These are phyloP conservation scores for Microhierax caerulescens DNA, from an alignment of 2,797 vertebrate species.

Conservation along the genomic window DNA sequence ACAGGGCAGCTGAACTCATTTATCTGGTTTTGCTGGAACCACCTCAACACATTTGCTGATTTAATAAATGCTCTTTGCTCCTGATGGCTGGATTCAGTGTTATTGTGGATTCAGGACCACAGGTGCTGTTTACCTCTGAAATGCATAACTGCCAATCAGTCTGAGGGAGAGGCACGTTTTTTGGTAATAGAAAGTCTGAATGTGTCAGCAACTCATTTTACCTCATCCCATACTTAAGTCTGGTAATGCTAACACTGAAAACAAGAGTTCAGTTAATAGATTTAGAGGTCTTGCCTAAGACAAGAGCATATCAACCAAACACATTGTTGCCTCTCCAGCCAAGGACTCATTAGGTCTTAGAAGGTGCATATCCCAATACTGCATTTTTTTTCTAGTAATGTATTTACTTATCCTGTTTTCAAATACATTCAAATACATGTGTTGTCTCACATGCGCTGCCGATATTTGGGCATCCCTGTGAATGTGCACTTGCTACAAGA, in stretches of 20 bases:
- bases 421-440: background rate
- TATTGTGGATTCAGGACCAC: too few relatives aligned
- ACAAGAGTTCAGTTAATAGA: background rate
- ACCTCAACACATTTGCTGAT: background rate
- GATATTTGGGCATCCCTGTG: background rate
- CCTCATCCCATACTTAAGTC: background rate
- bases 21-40: background rate
- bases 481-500: background rate
- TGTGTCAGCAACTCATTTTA: background rate
- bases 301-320: background rate
- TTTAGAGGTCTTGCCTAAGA: background rate
- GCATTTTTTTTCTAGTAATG: background rate
- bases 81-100: background rate
- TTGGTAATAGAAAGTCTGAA: background rate
- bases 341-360: background rate
- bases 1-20: background rate
- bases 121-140: conserved; percentile 8
- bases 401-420: background rate
- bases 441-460: background rate
- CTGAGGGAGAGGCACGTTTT: background rate
- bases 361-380: background rate
- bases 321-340: fast-evolving
- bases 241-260: background rate
- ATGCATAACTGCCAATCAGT: background rate
- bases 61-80: background rate